Conservation (phyloP, 2,797 vertebrate species). For the Holocentrus rufus region DNA sequence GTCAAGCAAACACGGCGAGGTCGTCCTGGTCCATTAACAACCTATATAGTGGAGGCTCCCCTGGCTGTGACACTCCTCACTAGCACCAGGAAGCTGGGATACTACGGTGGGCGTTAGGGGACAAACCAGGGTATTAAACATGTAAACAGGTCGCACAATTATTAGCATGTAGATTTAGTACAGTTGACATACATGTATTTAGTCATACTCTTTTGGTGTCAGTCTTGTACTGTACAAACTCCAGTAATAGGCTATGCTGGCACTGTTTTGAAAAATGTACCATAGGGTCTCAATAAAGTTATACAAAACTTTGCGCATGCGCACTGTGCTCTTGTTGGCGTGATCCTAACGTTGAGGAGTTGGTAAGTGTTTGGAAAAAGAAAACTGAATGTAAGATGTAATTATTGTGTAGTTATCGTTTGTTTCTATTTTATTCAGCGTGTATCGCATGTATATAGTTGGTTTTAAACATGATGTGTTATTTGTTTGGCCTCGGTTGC, state of each 20-base stretch:
- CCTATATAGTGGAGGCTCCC: constrained; percentile 14
- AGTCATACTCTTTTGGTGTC: too few species aligned
- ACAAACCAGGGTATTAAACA: constrained; percentile 12
- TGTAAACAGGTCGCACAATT: neutral
- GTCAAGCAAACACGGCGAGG: neutral
- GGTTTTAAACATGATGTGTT: fast-evolving
- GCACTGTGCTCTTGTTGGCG: constrained; percentile 36
- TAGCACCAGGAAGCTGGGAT: neutral
- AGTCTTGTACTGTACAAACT: too few species aligned
- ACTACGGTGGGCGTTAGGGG: constrained; percentile 35
- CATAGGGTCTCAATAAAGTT: constrained; percentile 55
- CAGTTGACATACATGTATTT: too few species aligned
- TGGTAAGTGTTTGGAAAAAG: constrained; percentile 59
- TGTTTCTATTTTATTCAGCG: fast-evolving
- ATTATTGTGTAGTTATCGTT: fast-evolving
- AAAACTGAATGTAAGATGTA: fast-evolving
- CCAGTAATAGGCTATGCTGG: too few species aligned
- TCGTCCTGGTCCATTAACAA: constrained; percentile 9
- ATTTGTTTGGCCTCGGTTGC: fast-evolving
- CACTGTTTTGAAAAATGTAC: neutral
- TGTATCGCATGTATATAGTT: fast-evolving
- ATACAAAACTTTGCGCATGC: constrained; percentile 58
- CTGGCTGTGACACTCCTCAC: constrained; percentile 25
- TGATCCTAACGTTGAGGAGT: constrained; percentile 47
- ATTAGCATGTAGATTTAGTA: too few species aligned